These are phyloP conservation scores for Callospermophilus lateralis DNA, from an alignment of 2,113 vertebrate species.

Conservation along the genomic window DNA sequence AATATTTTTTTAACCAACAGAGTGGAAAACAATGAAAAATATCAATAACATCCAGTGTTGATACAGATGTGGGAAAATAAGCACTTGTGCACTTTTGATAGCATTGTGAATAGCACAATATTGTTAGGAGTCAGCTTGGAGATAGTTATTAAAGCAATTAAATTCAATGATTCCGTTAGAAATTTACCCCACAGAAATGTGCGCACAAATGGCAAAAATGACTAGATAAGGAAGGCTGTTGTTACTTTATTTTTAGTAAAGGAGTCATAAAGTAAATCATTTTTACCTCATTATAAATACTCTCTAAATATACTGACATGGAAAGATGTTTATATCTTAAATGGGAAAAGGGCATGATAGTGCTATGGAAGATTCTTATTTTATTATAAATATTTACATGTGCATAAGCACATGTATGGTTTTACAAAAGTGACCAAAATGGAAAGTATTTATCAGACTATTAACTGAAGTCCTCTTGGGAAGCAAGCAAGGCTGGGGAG, in stretches of 20 bases:
- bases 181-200: not conserved
- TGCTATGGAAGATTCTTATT: not conserved
- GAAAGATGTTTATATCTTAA: not conserved
- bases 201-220: not conserved
- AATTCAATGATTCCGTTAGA: too few species aligned
- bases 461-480: accelerated
- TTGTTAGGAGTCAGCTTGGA: not conserved
- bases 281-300: not conserved
- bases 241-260: not conserved
- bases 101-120: not conserved
- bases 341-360: not conserved
- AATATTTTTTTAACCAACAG: not conserved
- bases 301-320: not conserved
- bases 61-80: not conserved
- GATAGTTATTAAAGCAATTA: not conserved
- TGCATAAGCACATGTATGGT: not conserved
- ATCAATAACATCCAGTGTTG: not conserved
- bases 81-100: not conserved
- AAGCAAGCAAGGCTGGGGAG: too few species aligned
- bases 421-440: too few species aligned
- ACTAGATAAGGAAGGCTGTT: too few species aligned
- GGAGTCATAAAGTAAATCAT: not conserved
- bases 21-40: not conserved
- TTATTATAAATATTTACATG: not conserved
- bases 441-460: accelerated